Conservation (phyloP, 1,140 invertebrate genomes). For the Meloidogyne chitwoodi region DNA sequence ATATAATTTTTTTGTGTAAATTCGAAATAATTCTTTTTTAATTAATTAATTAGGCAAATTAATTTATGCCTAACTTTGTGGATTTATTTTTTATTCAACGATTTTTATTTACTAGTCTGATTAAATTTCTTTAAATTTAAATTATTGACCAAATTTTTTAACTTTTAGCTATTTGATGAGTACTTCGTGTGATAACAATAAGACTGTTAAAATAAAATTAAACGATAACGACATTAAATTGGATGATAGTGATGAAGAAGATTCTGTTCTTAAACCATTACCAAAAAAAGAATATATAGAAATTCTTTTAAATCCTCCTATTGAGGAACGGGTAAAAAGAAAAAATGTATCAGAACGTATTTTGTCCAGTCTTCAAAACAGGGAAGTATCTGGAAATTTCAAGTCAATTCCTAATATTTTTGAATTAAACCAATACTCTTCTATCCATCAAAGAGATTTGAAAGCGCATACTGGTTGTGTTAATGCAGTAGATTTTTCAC, state of each 20-base stretch:
- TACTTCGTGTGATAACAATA: not conserved
- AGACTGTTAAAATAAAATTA: not conserved
- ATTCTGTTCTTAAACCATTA: not conserved
- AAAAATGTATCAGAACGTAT: not conserved
- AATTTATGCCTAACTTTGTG: no score
- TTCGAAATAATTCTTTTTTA: no score
- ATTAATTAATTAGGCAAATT: no score
- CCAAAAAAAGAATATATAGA: not conserved
- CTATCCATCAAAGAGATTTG: not conserved
- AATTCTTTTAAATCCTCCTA: not conserved
- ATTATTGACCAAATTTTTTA: no score
- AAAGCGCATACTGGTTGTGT: conserved; percentile 87
- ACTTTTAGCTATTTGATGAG: not conserved
- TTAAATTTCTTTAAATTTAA: no score
- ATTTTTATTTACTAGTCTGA: no score
- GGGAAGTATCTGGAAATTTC: not conserved
- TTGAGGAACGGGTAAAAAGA: not conserved
- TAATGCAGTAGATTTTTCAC: conserved; percentile 89
- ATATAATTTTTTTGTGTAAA: no score
- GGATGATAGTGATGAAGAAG: not conserved
- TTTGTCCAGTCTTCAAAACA: not conserved
- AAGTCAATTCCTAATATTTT: not conserved
- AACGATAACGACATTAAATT: not conserved
- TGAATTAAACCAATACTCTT: not conserved
- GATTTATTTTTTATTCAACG: no score